Conservation (phyloP, 2,888 invertebrate species). For the Charanyca ferruginea region DNA sequence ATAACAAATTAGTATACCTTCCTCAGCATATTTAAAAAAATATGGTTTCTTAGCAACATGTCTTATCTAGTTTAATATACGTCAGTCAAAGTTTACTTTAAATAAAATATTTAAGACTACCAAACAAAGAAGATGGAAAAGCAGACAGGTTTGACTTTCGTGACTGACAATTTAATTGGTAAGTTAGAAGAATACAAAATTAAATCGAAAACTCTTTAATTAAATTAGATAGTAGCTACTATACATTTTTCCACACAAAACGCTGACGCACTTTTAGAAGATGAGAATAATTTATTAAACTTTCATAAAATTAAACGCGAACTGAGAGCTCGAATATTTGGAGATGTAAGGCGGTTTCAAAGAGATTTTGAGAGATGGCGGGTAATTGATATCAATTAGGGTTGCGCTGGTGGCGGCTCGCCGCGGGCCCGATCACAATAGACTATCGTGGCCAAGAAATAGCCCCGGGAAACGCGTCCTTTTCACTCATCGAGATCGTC, state of each 20-base stretch:
- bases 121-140: slow-evolving; percentile 15
- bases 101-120: slow-evolving; percentile 15
- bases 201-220: slow-evolving; percentile 44
- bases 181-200: slow-evolving; percentile 45
- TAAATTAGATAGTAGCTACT: slow-evolving; percentile 32
- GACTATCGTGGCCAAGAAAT: slow-evolving; percentile 76
- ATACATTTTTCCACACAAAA: slow-evolving; percentile 43
- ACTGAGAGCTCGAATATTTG: slow-evolving; percentile 71
- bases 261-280: slow-evolving; percentile 57
- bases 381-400: slow-evolving; percentile 87
- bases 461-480: slow-evolving; percentile 61
- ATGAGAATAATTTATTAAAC: slow-evolving; percentile 67
- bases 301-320: slow-evolving; percentile 71
- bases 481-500: slow-evolving; percentile 74
- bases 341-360: slow-evolving; percentile 73
- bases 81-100: slow-evolving; percentile 6
- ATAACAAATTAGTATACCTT: background rate
- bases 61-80: slow-evolving; percentile 9
- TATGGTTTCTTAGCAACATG: background rate
- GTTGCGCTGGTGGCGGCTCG: slow-evolving; percentile 73
- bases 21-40: background rate
- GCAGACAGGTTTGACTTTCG: slow-evolving; percentile 7
- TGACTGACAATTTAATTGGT: slow-evolving; percentile 47
- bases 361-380: slow-evolving; percentile 79
- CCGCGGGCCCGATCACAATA: slow-evolving; percentile 77